Evolutionary conservation across 2,113 vertebrate species (phyloP).

Genomic region (Misgurnus mizolepis): DNA sequence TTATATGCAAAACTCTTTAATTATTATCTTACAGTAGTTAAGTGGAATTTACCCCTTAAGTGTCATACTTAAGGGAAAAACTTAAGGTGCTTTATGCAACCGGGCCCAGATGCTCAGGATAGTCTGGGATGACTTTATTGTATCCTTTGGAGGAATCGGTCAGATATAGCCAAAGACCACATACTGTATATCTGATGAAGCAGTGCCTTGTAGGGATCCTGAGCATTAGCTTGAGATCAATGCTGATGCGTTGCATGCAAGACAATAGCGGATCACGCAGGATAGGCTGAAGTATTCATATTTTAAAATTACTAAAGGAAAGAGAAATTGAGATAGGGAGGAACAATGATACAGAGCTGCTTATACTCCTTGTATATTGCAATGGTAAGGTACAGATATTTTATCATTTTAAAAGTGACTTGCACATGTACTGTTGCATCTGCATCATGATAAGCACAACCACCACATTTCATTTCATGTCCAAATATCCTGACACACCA

Average conservation of each 20-base stretch:
- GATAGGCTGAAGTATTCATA: neutral
- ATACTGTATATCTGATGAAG: slow-evolving; percentile 1
- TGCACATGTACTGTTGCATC: no score
- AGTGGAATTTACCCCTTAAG: no score
- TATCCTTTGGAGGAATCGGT: neutral
- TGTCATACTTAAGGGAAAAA: no score
- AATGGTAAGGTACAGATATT: no score
- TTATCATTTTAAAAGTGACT: no score
- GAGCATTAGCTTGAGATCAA: neutral
- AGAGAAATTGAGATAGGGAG: neutral
- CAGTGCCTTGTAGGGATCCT: neutral
- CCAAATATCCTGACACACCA: neutral
- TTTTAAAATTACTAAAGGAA: neutral
- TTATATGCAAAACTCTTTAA: no score
- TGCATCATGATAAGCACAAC: no score
- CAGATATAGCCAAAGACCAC: neutral
- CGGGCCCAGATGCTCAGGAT: slow-evolving; percentile 10
- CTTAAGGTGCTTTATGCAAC: no score
- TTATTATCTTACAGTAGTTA: no score
- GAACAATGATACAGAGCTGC: neutral
- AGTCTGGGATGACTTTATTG: slow-evolving; percentile 16
- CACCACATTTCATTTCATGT: no score
- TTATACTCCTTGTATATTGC: no score
- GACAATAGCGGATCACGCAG: neutral
- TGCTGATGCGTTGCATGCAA: neutral